Evolutionary conservation across 1,140 invertebrate species (phyloP), one percentile per base, ranked within the genome.

Genomic region (Heliconius eleuchia): DNA sequence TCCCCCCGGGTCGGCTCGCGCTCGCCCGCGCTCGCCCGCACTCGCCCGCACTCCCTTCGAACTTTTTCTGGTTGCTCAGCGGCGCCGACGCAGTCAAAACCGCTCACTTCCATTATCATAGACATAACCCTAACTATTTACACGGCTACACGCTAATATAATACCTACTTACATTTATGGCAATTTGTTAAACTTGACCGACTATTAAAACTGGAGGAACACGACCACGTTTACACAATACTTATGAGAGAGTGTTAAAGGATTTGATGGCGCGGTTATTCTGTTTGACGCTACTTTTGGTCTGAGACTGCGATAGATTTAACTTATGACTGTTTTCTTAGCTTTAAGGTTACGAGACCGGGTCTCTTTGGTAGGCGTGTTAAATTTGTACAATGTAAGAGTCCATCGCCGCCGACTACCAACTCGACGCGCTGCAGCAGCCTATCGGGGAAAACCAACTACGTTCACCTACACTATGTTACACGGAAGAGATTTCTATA

Each of bases 331-430:
- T 93, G 87, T 91, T 89, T 91, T 92, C 92, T 94, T 94, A 94
- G 87, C 85, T 88, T 90, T 93, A 92, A 90, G 89, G 88, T 90
- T 94, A 95, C 91, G 94, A 95, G 94, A 95, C 94, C 94, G 94
- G 88, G 94, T 95, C 94, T 95, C 94, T 95, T 95, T 95, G 94
- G 94, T 95, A 95, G 94, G 92, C 92, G 92, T 95, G 92, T 92
- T 87, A 89, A 89, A 93, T 95, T 95, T 95, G 94, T 95, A 95
- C 94, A 95, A 95, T 92, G 92, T 91, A 88, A 90, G 83, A 92
- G 91, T 93, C 86, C 86, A 87, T 86, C 91, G 85, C 88, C 87
- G 87, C 83, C 85, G 85, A 66, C 82, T 82, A 84, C 80, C 85
- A 81, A 81, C 85, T 81, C 79, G 82, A 82, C 81, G 85, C 86